Conservation (phyloP, 1,140 invertebrate species). For the Zaprionus lachaisei region DNA sequence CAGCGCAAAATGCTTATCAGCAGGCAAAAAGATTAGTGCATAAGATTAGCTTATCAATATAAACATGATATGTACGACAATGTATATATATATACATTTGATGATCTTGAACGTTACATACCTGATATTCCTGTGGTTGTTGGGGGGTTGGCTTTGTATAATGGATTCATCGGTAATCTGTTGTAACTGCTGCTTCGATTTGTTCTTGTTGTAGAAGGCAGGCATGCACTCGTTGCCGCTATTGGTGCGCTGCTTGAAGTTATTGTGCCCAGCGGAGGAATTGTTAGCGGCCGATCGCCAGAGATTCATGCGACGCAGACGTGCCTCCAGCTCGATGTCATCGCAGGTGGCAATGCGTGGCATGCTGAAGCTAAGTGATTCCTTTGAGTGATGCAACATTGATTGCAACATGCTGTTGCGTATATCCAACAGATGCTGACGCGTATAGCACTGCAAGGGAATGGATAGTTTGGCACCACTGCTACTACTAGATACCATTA, state of each 20-base stretch:
- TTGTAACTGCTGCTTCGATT: slow-evolving; percentile 59
- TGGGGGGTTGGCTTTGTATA: slow-evolving; percentile 76
- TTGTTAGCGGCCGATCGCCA: slow-evolving; percentile 59
- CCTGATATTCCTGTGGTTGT: slow-evolving; percentile 73
- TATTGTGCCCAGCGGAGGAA: slow-evolving; percentile 11
- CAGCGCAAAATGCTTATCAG: slow-evolving; percentile 10
- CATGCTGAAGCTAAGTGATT: slow-evolving; percentile 50
- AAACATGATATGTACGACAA: slow-evolving; percentile 14
- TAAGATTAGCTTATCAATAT: slow-evolving; percentile 11
- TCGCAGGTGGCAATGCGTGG: slow-evolving; percentile 80
- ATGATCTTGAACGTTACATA: slow-evolving; percentile 28
- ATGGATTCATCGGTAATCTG: slow-evolving; percentile 75
- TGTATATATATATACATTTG: slow-evolving; percentile 3
- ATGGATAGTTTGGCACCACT: not conserved
- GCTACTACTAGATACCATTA: not conserved
- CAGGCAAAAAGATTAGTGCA: not conserved
- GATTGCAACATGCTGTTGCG: slow-evolving; percentile 66
- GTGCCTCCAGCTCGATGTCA: slow-evolving; percentile 77
- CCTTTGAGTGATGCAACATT: slow-evolving; percentile 53
- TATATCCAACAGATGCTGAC: slow-evolving; percentile 65
- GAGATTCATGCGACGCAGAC: slow-evolving; percentile 74
- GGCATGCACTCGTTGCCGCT: slow-evolving; percentile 65
- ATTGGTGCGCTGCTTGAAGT: slow-evolving; percentile 39
- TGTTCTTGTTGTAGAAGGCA: slow-evolving; percentile 71
- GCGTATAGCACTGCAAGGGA: slow-evolving; percentile 51